Evolutionary conservation across 1,140 invertebrate species (phyloP).

Genomic region (Oscheius sp.): DNA sequence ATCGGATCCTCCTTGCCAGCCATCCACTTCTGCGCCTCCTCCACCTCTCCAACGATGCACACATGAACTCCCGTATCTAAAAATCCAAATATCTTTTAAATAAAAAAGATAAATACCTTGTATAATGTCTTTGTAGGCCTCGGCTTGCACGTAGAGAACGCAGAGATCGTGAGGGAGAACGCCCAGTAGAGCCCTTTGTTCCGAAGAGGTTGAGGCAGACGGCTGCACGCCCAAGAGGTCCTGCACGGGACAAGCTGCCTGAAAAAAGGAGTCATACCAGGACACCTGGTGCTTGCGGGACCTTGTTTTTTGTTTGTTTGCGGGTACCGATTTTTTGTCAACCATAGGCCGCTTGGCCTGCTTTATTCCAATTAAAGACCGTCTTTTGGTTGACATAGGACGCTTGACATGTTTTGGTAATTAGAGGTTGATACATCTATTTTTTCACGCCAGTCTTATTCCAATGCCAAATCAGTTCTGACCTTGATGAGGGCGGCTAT

Average conservation of each 20-base stretch:
- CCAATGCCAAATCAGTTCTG: neutral
- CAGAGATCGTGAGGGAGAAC: neutral
- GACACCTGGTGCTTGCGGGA: no score
- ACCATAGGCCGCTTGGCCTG: no score
- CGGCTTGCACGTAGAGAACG: conserved; percentile 20
- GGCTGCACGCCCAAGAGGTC: neutral
- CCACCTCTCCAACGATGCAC: neutral
- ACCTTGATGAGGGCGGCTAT: conserved; percentile 29
- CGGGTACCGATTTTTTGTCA: no score
- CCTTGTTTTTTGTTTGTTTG: no score
- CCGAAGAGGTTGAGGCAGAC: neutral
- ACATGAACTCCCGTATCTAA: neutral
- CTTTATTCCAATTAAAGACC: neutral
- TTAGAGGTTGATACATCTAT: neutral
- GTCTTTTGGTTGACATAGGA: neutral
- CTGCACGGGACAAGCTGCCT: conserved; percentile 1
- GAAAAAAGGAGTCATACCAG: neutral
- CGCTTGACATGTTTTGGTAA: neutral
- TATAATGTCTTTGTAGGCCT: conserved; percentile 22
- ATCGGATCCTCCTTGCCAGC: neutral
- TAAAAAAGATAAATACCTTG: neutral
- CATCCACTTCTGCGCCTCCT: conserved; percentile 5
- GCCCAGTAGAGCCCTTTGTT: neutral
- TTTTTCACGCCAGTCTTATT: neutral
- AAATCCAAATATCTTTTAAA: neutral